Conservation (phyloP, 92 coral and sea anemone species). For the Pocillopora meandrina region DNA sequence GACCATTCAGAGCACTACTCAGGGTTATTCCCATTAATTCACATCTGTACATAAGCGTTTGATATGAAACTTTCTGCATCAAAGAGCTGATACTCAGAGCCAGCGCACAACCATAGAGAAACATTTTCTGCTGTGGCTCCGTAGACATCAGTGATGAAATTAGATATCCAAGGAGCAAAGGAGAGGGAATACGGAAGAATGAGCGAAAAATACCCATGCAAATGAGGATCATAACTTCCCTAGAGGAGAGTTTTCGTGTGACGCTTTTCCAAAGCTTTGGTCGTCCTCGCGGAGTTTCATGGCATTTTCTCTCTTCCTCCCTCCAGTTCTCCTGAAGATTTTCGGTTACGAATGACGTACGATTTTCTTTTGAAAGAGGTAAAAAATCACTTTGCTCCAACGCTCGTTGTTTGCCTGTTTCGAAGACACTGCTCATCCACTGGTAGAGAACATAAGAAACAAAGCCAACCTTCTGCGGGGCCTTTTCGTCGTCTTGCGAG, state of each 20-base stretch:
- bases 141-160: neutral
- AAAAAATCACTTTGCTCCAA: neutral
- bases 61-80: neutral
- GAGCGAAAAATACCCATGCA: neutral
- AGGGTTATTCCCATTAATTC: neutral
- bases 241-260: neutral
- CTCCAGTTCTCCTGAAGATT: neutral
- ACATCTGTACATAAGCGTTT: neutral
- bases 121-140: neutral
- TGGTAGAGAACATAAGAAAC: neutral
- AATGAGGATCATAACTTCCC: neutral
- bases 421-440: neutral
- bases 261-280: conserved; percentile 16
- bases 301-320: neutral
- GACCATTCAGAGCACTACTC: neutral
- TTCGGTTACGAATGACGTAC: neutral
- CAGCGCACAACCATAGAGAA: conserved; percentile 10
- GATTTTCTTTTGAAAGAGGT: neutral
- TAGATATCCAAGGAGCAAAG: conserved; percentile 10
- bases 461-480: neutral
- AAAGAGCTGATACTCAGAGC: neutral
- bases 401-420: neutral
- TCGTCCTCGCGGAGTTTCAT: neutral
- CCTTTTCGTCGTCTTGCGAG: neutral
- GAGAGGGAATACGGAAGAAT: neutral